phyloP scores from a whole-genome alignment of 1,140 invertebrate genomes.

The Procambarus virginalis region DNA sequence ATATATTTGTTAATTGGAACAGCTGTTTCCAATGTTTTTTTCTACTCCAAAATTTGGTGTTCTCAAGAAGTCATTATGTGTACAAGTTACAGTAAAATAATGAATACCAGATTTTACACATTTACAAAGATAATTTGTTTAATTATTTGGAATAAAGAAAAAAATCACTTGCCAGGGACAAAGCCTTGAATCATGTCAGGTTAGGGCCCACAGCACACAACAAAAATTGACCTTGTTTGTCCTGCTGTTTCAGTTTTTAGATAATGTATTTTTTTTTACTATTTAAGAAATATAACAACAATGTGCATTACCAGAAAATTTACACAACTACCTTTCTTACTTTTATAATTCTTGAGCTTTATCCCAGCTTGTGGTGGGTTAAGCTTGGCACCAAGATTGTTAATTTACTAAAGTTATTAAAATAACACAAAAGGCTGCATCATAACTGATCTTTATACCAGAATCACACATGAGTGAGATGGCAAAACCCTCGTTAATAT shows the following conservation, averaged over 20 bases:
- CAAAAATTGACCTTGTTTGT: background rate
- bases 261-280: background rate
- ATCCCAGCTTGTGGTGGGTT: slow-evolving; percentile 21
- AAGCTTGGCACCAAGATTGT: slow-evolving; percentile 23
- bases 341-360: slow-evolving; percentile 47
- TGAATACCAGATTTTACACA: slow-evolving; percentile 27
- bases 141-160: background rate
- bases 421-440: slow-evolving; percentile 31
- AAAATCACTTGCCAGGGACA: background rate
- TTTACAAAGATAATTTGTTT: background rate
- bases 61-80: slow-evolving; percentile 15
- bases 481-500: slow-evolving; percentile 26
- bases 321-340: background rate
- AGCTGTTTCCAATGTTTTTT: slow-evolving; percentile 38
- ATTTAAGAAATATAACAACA: background rate
- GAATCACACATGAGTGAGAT: slow-evolving; percentile 52
- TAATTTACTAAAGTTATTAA: slow-evolving; percentile 25
- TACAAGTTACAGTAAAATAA: slow-evolving; percentile 17
- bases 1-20: slow-evolving; percentile 59
- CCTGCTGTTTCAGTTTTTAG: background rate
- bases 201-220: too few species aligned
- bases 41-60: slow-evolving; percentile 48
- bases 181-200: background rate
- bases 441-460: slow-evolving; percentile 32
- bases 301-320: slow-evolving; percentile 9